Base-by-base conservation (phyloP, 1,140 invertebrate genomes). In the Lepidostoma basale region DNA sequence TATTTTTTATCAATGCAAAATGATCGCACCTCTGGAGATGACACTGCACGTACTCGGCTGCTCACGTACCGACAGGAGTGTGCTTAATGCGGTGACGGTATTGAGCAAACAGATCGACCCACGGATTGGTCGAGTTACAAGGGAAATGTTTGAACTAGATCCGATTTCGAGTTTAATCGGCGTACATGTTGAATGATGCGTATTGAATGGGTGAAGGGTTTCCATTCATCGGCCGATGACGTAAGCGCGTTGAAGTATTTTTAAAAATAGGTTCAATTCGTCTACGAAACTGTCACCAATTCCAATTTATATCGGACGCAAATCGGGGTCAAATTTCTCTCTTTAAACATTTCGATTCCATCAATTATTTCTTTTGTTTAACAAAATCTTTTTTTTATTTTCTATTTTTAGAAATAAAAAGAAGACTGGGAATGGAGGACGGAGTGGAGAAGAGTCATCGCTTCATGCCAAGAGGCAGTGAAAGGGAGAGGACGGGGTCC, bases 121-220 rank as follows among this genome's bases (percentile, higher is more conserved):
- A 9, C 14, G 25, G 30, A 4, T 6, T 14, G 12, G 25, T 62
- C 42, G 44, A 62, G 23, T 45, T 45, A 45, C 40, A 44, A 62
- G 1, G 12, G 40, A 62, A 62, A 62, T 62, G 59, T 62, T 62
- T 62, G 59, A 44, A 22, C 59, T 62, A 47, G 40, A 62, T 62
- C 47, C 16, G 40, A 16, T 62, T 62, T 30, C 59, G 25, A 33
- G 59, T 62, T 62, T 28, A 62, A 62, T 62, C 59, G 59, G 42
- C 18, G 47, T 45, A 14, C n/a, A 47, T 33, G 59, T 47, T 33
- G 8, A 56, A 56, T 56, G 30, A 22, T 62, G 40, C 25, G 59
- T 47, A 62, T 30, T 62, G 59, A 62, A 62, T 62, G 59, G 26
- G 42, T 62, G 42, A 62, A 62, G 59, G 59, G 59, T 30, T 30